Percentiles rank a stretch among this genome's conserved stretches.
Conservation (phyloP, 2,888 invertebrate species). For the Steinernema hermaphroditum region DNA sequence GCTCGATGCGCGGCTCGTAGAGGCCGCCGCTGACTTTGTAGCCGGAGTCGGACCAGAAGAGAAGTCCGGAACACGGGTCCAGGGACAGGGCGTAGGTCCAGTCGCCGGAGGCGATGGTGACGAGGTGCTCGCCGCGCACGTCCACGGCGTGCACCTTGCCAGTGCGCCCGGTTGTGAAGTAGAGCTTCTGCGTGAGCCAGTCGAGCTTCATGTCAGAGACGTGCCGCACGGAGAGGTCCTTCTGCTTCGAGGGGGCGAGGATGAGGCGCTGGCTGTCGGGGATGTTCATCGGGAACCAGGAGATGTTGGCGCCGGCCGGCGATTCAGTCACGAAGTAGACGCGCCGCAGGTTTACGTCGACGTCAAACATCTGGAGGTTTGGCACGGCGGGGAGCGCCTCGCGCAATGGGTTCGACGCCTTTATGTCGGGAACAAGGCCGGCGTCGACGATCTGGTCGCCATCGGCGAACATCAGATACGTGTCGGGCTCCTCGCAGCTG, state of each 20-base stretch:
- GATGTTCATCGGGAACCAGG: constrained; percentile 66
- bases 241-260: constrained; percentile 52
- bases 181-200: constrained; percentile 95
- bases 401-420: constrained; percentile 46
- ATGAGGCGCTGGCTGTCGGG: constrained; percentile 60
- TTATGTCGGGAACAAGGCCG: constrained; percentile 75
- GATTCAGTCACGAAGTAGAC: constrained; percentile 62
- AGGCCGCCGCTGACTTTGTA: constrained; percentile 60
- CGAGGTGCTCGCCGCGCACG: constrained; percentile 77
- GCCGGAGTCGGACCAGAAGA: constrained; percentile 83
- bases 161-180: constrained; percentile 94
- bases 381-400: constrained; percentile 57
- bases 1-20: constrained; percentile 76
- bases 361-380: constrained; percentile 63
- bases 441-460: constrained; percentile 88
- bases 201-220: constrained; percentile 73
- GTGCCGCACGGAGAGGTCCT: constrained; percentile 52
- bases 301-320: constrained; percentile 64
- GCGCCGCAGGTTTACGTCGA: constrained; percentile 63
- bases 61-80: constrained; percentile 85
- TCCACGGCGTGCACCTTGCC: constrained; percentile 89
- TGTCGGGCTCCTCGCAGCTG: constrained; percentile 74
- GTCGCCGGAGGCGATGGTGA: constrained; percentile 81
- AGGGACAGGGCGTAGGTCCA: constrained; percentile 90
- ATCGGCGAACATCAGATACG: constrained; percentile 89